These are phyloP conservation scores for Rotaria macrura DNA, from an alignment of 2,888 invertebrate species.

Conservation along the genomic window DNA sequence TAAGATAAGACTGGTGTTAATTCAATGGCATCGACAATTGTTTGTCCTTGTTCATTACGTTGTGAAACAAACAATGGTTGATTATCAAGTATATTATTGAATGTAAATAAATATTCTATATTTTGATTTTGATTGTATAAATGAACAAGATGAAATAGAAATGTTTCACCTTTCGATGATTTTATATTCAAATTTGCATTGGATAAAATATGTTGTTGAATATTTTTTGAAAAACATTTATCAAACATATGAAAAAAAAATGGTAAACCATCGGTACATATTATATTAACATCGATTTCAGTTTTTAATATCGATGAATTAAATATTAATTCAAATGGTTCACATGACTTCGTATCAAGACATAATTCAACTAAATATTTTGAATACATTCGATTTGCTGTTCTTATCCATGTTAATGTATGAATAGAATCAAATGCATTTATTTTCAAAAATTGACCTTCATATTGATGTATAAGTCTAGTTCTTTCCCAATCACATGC, in stretches of 20 bases:
- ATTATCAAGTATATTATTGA: background rate
- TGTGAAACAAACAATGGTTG: background rate
- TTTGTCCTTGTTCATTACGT: slow-evolving; percentile 4
- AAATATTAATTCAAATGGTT: background rate
- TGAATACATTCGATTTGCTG: slow-evolving; percentile 18
- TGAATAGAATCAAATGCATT: slow-evolving; percentile 26
- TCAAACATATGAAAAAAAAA: slow-evolving; percentile 27
- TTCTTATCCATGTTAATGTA: slow-evolving; percentile 24
- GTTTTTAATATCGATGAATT: background rate
- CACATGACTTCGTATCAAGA: slow-evolving; percentile 20
- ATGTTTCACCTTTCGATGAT: slow-evolving; percentile 23
- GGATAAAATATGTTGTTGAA: background rate
- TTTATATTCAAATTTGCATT: slow-evolving; percentile 22
- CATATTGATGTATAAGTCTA: background rate
- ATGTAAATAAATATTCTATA: background rate
- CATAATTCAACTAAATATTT: slow-evolving; percentile 22
- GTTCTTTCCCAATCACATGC: slow-evolving; percentile 20
- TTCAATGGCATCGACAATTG: background rate
- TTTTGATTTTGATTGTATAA: background rate
- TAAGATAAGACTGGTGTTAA: background rate
- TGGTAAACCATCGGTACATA: slow-evolving; percentile 25
- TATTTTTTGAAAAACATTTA: background rate
- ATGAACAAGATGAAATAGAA: slow-evolving; percentile 25
- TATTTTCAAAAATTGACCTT: slow-evolving; percentile 13
- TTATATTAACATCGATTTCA: slow-evolving; percentile 27